A percentile compares a stretch with the other conserved stretches of the same genome.
These are phyloP conservation scores for Globodera rostochiensis DNA, from an alignment of 1,140 invertebrate genomes.

Conservation along the genomic window DNA sequence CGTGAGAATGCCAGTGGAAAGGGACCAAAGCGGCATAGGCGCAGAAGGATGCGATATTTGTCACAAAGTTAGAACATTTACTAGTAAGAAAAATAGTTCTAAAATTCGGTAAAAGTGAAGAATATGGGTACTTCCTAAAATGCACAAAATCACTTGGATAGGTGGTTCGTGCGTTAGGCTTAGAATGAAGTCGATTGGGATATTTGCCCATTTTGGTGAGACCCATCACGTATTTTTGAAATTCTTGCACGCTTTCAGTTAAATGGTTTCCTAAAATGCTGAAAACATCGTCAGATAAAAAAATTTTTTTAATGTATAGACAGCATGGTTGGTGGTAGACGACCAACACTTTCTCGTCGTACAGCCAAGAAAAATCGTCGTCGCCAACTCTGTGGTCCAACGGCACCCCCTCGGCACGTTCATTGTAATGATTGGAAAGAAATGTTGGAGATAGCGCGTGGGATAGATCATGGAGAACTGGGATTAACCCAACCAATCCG, in stretches of 20 bases:
- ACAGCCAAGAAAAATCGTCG: conserved; percentile 12
- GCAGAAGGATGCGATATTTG: neutral
- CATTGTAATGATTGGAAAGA: conserved; percentile 42
- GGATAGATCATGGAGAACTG: neutral
- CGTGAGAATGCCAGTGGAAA: neutral
- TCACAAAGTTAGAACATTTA: neutral
- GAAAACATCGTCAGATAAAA: neutral
- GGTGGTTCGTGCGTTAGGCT: too few species aligned
- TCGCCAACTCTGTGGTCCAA: conserved; percentile 36
- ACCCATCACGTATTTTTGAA: too few species aligned
- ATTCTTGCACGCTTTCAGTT: too few species aligned
- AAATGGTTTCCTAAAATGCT: too few species aligned
- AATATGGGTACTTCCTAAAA: too few species aligned
- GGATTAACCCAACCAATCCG: neutral
- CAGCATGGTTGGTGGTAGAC: neutral
- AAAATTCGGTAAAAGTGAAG: too few species aligned
- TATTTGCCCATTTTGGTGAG: too few species aligned
- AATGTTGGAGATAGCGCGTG: conserved; percentile 36
- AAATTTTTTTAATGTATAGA: neutral
- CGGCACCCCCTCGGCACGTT: conserved; percentile 34
- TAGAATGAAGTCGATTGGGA: too few species aligned
- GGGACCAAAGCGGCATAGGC: neutral
- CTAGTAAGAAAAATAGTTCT: too few species aligned
- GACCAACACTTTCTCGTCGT: neutral
- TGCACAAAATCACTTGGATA: too few species aligned